A percentile compares a stretch with the other conserved stretches of the same genome.
Evolutionary conservation across 1,140 invertebrate species (phyloP).

Genomic region (Zophobas atratus): DNA sequence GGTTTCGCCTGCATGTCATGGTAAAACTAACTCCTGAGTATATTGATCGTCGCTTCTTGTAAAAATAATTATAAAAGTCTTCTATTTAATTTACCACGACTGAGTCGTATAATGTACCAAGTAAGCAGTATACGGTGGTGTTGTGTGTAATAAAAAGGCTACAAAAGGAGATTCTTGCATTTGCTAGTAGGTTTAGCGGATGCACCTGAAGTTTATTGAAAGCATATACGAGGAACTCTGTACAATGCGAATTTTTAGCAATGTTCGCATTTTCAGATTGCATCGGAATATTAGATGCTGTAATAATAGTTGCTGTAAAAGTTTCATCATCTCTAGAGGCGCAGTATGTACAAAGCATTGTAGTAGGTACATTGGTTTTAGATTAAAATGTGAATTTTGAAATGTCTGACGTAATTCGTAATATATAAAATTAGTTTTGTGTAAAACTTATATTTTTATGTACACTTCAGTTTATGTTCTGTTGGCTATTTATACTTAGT

Average conservation of each 20-base stretch:
- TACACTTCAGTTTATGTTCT: too few species aligned
- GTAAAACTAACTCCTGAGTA: constrained; percentile 2
- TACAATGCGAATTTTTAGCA: constrained; percentile 17
- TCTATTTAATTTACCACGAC: too few species aligned
- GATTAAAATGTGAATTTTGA: too few species aligned
- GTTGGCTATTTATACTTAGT: too few species aligned
- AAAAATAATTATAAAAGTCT: too few species aligned
- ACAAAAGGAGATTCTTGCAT: constrained; percentile 20
- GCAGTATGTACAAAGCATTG: too few species aligned
- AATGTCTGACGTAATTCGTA: too few species aligned
- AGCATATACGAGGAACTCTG: background rate
- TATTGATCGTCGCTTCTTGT: background rate
- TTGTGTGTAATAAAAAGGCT: constrained; percentile 19
- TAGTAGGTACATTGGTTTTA: too few species aligned
- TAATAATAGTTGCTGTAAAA: background rate
- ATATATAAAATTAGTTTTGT: too few species aligned
- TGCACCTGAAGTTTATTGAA: constrained; percentile 33
- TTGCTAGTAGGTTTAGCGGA: constrained; percentile 22
- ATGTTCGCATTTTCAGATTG: constrained; percentile 31
- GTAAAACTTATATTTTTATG: too few species aligned
- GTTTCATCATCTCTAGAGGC: too few species aligned
- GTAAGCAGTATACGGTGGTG: background rate
- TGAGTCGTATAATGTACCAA: too few species aligned
- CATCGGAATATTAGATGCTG: constrained; percentile 12
- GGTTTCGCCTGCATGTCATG: constrained; percentile 42